Evolutionary conservation across 1,140 invertebrate genomes (phyloP).

Genomic region (Agrypnia vestita): DNA sequence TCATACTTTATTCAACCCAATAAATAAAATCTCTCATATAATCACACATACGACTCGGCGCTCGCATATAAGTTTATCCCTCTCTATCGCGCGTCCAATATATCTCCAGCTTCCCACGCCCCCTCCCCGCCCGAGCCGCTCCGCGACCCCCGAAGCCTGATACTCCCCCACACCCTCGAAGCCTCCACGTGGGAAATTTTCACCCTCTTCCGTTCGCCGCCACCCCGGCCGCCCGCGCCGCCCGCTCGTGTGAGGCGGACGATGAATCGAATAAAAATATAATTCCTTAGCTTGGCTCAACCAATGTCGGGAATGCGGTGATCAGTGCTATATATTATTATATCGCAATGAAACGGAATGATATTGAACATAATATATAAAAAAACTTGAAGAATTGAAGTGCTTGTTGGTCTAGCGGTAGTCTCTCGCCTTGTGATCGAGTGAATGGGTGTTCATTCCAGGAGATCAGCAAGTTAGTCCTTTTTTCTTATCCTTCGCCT

Average conservation of each 20-base stretch:
- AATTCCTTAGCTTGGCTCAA: too few relatives aligned
- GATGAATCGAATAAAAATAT: too few relatives aligned
- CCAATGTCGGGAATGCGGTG: too few relatives aligned
- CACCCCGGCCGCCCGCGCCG: not conserved
- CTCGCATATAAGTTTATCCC: not conserved
- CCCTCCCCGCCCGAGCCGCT: not conserved
- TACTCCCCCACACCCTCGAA: not conserved
- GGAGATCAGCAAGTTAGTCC: too few relatives aligned
- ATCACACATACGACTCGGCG: slow-evolving; percentile 25
- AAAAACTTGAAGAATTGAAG: too few relatives aligned
- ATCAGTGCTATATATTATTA: too few relatives aligned
- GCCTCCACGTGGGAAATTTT: slow-evolving; percentile 32
- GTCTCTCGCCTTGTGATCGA: too few relatives aligned
- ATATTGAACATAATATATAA: too few relatives aligned
- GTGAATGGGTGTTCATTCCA: too few relatives aligned
- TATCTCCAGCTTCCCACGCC: slow-evolving; percentile 35
- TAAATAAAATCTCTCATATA: slow-evolving; percentile 38
- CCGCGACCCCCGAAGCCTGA: not conserved
- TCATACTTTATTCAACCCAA: slow-evolving; percentile 30
- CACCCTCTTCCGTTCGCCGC: slow-evolving; percentile 18
- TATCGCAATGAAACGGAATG: too few relatives aligned
- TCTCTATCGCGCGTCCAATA: slow-evolving; percentile 37
- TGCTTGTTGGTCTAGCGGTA: too few relatives aligned
- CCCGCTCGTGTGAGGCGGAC: not conserved
- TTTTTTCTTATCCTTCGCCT: too few relatives aligned